phyloP scores from a whole-genome alignment of 2,888 invertebrate species.

The Zele albiditarsus region DNA sequence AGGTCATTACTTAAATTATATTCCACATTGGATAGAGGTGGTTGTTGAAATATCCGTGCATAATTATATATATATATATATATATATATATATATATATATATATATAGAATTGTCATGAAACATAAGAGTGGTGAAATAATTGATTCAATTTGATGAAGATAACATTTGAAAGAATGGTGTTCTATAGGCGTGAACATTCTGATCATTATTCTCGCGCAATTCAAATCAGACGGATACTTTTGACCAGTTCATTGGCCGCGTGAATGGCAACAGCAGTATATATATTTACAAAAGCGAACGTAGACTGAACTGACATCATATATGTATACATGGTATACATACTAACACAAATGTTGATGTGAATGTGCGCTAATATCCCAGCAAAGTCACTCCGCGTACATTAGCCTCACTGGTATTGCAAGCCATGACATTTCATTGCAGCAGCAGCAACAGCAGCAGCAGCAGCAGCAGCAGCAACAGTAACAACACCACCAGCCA shows the following conservation, averaged over 20 bases:
- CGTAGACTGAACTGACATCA: constrained; percentile 5
- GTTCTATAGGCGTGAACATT: neutral
- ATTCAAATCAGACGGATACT: constrained; percentile 38
- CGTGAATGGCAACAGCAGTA: neutral
- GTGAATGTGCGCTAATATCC: constrained; percentile 37
- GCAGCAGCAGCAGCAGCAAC: neutral
- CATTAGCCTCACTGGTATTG: constrained; percentile 41
- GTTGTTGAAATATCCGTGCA: too few relatives aligned
- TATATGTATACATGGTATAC: constrained; percentile 22
- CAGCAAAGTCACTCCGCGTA: constrained; percentile 37
- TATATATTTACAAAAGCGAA: neutral
- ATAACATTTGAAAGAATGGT: constrained; percentile 10
- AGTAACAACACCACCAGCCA: neutral
- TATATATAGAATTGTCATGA: neutral
- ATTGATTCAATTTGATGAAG: neutral
- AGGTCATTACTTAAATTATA: too few relatives aligned
- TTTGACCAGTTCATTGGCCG: constrained; percentile 45
- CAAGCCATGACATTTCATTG: constrained; percentile 47
- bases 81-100: too few relatives aligned
- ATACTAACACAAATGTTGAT: constrained; percentile 6
- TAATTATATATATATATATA: neutral
- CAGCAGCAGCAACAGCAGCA: constrained; percentile 10
- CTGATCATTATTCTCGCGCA: neutral
- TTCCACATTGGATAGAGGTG: too few relatives aligned
- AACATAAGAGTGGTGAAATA: neutral